phyloP scores from a whole-genome alignment of 2,888 invertebrate genomes.

The Megaustenia siamemsis region DNA sequence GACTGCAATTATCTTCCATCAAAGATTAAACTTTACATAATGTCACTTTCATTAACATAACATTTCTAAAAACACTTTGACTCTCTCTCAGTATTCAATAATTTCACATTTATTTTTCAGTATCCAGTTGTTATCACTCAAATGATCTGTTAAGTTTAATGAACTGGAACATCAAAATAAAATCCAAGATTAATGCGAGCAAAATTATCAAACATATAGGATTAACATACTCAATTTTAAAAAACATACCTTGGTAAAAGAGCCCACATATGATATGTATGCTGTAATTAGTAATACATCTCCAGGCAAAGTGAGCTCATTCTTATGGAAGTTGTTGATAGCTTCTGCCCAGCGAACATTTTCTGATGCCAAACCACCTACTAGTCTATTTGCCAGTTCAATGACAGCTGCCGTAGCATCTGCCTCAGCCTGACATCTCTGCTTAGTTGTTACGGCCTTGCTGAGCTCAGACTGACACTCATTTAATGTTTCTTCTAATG shows the following conservation, averaged over 20 bases:
- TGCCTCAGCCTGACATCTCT: slow-evolving; percentile 95
- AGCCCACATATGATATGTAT: slow-evolving; percentile 97
- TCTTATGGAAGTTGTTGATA: slow-evolving; percentile 88
- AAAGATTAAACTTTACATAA: too few relatives aligned
- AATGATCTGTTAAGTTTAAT: too few relatives aligned
- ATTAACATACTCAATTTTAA: too few relatives aligned
- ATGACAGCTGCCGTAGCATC: slow-evolving; percentile 96
- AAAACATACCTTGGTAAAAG: slow-evolving; percentile 88
- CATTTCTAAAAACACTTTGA: too few relatives aligned
- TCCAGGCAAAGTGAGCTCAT: slow-evolving; percentile 93
- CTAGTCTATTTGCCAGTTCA: slow-evolving; percentile 92
- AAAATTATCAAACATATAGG: too few relatives aligned
- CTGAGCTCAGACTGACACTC: slow-evolving; percentile 93
- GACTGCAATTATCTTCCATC: too few relatives aligned
- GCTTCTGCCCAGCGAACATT: slow-evolving; percentile 97
- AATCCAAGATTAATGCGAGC: too few relatives aligned
- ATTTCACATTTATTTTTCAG: too few relatives aligned
- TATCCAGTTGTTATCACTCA: too few relatives aligned
- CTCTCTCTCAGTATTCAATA: too few relatives aligned
- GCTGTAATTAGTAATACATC: slow-evolving; percentile 95
- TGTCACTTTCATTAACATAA: too few relatives aligned
- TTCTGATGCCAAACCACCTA: slow-evolving; percentile 96
- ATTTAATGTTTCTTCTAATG: slow-evolving; percentile 43
- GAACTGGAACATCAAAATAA: too few relatives aligned
- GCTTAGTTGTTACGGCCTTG: slow-evolving; percentile 89